Percentiles rank a stretch among this genome's conserved stretches.
Evolutionary conservation across 92 coral and sea anemone genomes (phyloP).

Genomic region (Zoanthus solanderi): DNA sequence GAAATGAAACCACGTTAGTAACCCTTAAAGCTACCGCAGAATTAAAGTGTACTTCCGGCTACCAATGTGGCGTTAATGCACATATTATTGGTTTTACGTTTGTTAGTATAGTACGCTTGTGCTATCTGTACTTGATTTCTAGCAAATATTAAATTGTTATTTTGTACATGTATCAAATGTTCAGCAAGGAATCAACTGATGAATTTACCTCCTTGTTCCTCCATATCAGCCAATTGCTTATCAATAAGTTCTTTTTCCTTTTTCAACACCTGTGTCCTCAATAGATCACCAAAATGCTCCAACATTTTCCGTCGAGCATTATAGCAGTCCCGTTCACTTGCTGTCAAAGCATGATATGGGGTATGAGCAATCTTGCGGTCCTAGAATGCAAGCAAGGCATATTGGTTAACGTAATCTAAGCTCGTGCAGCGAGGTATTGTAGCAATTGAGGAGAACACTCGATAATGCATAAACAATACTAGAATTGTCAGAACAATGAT

Average conservation of each 20-base stretch:
- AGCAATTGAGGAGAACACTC: too few relatives aligned
- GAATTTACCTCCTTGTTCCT: constrained; percentile 52
- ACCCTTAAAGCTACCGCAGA: too few relatives aligned
- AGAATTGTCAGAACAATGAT: too few relatives aligned
- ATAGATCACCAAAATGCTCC: constrained; percentile 93
- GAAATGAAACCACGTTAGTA: too few relatives aligned
- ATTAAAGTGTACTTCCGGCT: too few relatives aligned
- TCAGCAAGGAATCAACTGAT: not conserved
- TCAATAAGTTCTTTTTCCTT: constrained; percentile 96
- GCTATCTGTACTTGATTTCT: too few relatives aligned
- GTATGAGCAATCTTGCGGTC: constrained; percentile 99
- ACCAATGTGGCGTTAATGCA: too few relatives aligned
- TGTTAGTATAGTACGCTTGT: too few relatives aligned
- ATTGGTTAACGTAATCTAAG: too few relatives aligned
- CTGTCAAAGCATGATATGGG: constrained; percentile 94
- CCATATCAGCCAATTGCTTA: constrained; percentile 79
- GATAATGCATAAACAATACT: too few relatives aligned
- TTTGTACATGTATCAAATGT: not conserved
- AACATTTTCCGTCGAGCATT: constrained; percentile 95
- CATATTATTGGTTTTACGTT: too few relatives aligned
- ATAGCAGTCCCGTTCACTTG: constrained; percentile 89
- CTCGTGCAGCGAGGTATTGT: too few relatives aligned
- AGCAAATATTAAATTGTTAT: not conserved
- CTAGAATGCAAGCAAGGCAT: constrained; percentile 40
- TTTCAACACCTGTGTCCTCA: constrained; percentile 92